Evolutionary conservation across 1,140 invertebrate genomes (phyloP).

Genomic region (Mamestra configurata): DNA sequence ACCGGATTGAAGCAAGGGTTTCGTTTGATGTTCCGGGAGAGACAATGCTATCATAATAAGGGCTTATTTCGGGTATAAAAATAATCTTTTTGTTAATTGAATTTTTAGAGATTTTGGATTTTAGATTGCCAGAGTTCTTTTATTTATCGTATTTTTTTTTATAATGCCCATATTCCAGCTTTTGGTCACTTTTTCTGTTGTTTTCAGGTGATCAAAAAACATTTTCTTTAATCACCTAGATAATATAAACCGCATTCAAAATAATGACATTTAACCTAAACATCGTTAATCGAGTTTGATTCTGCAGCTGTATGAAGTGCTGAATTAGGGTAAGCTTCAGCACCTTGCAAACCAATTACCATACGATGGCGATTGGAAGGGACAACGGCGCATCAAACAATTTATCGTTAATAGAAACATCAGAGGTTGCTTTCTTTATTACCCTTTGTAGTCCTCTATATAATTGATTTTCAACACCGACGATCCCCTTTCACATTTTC

Average conservation of each 20-base stretch:
- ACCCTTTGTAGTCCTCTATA: conserved; percentile 62
- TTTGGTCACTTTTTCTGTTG: too few species aligned
- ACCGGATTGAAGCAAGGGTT: conserved; percentile 5
- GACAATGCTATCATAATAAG: conserved; percentile 1
- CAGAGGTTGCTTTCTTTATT: conserved; percentile 60
- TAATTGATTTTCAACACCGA: conserved; percentile 72
- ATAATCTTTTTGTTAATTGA: neutral
- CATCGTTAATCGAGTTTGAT: neutral
- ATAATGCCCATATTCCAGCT: too few species aligned
- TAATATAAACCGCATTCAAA: neutral
- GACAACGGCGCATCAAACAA: conserved; percentile 1
- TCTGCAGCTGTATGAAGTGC: neutral
- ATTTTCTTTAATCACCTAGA: too few species aligned
- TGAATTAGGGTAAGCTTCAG: neutral
- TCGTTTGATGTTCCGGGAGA: conserved; percentile 15
- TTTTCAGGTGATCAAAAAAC: too few species aligned
- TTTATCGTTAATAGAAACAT: conserved; percentile 64
- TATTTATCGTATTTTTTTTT: too few species aligned
- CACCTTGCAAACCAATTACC: neutral
- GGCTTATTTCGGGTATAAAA: neutral
- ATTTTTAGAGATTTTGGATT: neutral
- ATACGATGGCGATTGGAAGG: neutral
- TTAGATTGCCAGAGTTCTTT: too few species aligned
- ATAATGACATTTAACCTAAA: neutral
- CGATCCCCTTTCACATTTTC: conserved; percentile 65